These are phyloP conservation scores for Ectropis grisescens DNA, from an alignment of 1,140 invertebrate species.

Conservation along the genomic window DNA sequence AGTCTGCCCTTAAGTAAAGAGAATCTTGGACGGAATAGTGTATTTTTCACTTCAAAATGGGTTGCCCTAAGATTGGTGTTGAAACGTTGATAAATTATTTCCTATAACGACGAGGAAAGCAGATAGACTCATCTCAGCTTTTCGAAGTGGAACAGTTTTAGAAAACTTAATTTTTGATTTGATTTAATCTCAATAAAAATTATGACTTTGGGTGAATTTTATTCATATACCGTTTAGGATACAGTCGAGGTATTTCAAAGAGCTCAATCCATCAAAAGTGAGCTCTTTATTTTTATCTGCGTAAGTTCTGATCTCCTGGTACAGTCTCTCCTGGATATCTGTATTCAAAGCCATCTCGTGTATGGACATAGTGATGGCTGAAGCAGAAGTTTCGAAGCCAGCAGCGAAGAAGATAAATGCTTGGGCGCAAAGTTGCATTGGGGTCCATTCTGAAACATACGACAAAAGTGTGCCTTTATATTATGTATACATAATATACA, in stretches of 20 bases:
- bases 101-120: too few species aligned
- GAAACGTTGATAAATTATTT: too few species aligned
- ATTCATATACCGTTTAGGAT: constrained; percentile 59
- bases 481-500: too few species aligned
- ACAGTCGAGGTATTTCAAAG: constrained; percentile 61
- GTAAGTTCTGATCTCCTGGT: constrained; percentile 67
- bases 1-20: too few species aligned
- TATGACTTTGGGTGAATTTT: background rate
- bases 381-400: constrained; percentile 64
- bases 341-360: constrained; percentile 71
- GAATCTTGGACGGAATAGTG: too few species aligned
- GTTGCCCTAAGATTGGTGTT: too few species aligned
- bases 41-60: too few species aligned
- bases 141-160: too few species aligned
- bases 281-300: constrained; percentile 39
- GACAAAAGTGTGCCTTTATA: too few species aligned
- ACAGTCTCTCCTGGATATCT: constrained; percentile 70
- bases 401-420: constrained; percentile 68
- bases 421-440: constrained; percentile 54
- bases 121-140: too few species aligned
- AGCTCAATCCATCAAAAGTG: constrained; percentile 44
- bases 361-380: constrained; percentile 34
- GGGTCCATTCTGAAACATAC: constrained; percentile 49
- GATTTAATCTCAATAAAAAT: too few species aligned
- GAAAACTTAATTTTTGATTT: background rate